Percentiles rank a stretch among this genome's conserved stretches.
phyloP scores from a whole-genome alignment of 2,113 vertebrate genomes.

The Caloenas nicobarica region DNA sequence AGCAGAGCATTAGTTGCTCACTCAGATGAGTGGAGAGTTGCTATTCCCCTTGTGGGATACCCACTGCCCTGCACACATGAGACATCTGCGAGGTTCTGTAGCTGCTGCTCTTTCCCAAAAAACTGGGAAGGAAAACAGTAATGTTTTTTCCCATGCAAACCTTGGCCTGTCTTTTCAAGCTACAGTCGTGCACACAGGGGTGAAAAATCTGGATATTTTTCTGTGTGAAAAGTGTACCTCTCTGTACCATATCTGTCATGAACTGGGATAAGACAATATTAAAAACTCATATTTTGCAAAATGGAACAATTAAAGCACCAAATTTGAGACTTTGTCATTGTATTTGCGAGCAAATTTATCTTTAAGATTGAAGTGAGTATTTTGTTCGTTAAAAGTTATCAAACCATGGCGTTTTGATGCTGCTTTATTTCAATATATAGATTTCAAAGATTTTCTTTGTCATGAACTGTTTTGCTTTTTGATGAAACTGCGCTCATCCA shows the following conservation, averaged over 20 bases:
- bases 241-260: not conserved
- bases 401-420: not conserved
- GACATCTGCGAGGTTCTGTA: not conserved
- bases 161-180: not conserved
- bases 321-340: not conserved
- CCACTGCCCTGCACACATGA: not conserved
- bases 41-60: not conserved
- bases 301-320: not conserved
- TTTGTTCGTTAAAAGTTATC: not conserved
- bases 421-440: not conserved
- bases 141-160: not conserved
- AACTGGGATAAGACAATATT: not conserved
- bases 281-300: not conserved
- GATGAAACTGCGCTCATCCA: not conserved
- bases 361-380: not conserved
- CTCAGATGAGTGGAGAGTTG: not conserved
- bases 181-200: accelerated
- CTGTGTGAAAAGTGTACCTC: not conserved
- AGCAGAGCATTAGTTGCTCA: not conserved
- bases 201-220: not conserved
- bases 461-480: not conserved
- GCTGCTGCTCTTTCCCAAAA: not conserved
- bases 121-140: not conserved
- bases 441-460: not conserved
- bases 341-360: not conserved